Conservation (phyloP, 2,888 invertebrate genomes). For the Dasypolia templi region DNA sequence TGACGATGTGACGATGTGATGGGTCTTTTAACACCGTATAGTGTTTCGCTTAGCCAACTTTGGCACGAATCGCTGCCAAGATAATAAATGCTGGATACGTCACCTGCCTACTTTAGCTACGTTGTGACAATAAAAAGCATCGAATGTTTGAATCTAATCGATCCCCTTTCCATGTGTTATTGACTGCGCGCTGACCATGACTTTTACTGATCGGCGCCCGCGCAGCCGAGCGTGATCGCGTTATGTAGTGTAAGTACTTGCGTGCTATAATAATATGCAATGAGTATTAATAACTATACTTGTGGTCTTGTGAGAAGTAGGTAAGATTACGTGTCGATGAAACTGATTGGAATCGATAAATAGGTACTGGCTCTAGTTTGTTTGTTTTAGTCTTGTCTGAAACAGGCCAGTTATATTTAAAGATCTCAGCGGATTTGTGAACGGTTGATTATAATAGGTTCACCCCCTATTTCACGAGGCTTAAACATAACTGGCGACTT, state of each 20-base stretch:
- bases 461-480: background rate
- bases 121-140: background rate
- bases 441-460: background rate
- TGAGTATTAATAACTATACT: conserved; percentile 48
- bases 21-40: too few relatives aligned
- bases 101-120: background rate
- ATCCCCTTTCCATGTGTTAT: conserved; percentile 56
- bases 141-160: conserved; percentile 10
- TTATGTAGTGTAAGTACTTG: conserved; percentile 34
- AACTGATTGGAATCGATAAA: conserved; percentile 11
- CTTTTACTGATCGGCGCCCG: conserved; percentile 62
- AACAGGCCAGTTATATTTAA: background rate
- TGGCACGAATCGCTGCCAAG: background rate
- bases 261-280: conserved; percentile 39
- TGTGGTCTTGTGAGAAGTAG: conserved; percentile 12
- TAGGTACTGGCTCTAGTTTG: background rate
- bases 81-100: background rate
- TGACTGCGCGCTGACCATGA: conserved; percentile 57
- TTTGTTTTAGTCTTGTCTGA: background rate
- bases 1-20: too few relatives aligned
- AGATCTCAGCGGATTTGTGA: background rate
- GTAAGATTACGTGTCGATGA: conserved; percentile 35
- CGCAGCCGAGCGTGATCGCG: conserved; percentile 37
- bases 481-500: background rate
- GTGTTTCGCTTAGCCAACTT: background rate